Base-by-base conservation (phyloP, 64 coral and sea anemone species). In the Acropora tenuis region DNA sequence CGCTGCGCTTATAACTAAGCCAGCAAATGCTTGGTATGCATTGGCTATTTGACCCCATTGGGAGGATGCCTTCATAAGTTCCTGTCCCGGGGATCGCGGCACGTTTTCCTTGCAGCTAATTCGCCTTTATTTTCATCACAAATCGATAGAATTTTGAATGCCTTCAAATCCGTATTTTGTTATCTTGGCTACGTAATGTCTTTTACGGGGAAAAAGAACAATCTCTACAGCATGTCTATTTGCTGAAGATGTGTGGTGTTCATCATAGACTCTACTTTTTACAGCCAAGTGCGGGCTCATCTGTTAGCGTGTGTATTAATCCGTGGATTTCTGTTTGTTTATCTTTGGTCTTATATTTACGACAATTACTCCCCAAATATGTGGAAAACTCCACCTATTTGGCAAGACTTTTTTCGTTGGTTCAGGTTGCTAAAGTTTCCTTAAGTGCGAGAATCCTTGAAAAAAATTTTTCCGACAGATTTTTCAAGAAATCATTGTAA, bases 281-380 rank as follows among this genome's bases (percentile, higher is more conserved):
- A 30, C 30, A 30, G 30, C 30, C 30, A 30, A 30, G 30, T 30
- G 30, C 30, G 30, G 30, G 30, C 52, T 10, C 52, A 55, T 63
- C 16, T 63, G 60, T 63, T 63, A 13, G 16, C 10, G 10, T 63
- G 10, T 63, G 60, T 63, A 3, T 63, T 63, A 13, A 10, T 82
- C 58, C 55, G 57, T 61, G 53, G 30, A 63, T 50, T 82, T 82
- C 79, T 57, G 79, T 63, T 5, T 43, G 58, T 20, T 16, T 82
- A 40, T 3, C 8, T 43, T 7, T 42, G 11, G 16, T 8, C 60
- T 8, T 2, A 63, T 2, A 63, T 63, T 63, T 15, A 63, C 60
- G 60, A 8, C 49, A 13, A 30, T 30, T 30, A 30, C 30, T 30
- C 78, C 78, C 50, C 79, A 81, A 81, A 81, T 42, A 57, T 43